Percentiles rank a stretch among this genome's conserved stretches.
phyloP scores from a whole-genome alignment of 2,797 vertebrate genomes.

The Heteromormyrus szaboi region DNA sequence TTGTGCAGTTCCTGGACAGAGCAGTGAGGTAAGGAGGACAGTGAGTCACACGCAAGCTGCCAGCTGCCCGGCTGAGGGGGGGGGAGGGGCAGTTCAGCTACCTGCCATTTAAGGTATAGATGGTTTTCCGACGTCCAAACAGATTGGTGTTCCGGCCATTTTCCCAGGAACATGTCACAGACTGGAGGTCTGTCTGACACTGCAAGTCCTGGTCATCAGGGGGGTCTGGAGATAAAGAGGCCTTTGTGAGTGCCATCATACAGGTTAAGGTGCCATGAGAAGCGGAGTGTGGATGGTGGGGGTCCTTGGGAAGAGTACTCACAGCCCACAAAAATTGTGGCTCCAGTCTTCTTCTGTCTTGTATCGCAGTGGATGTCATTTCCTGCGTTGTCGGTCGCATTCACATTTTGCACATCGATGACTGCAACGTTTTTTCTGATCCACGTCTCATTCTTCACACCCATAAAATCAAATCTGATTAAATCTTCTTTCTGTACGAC shows the following conservation, averaged over 20 bases:
- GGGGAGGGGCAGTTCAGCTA: conserved; percentile 25
- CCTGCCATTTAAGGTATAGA: conserved; percentile 50
- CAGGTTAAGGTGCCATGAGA: neutral
- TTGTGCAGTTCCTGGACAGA: conserved; percentile 14
- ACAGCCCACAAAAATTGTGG: conserved; percentile 41
- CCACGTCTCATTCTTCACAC: neutral
- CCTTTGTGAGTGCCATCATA: neutral
- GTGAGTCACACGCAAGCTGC: neutral
- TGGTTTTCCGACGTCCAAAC: fast-evolving
- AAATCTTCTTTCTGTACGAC: conserved; percentile 26
- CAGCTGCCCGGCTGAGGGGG: neutral
- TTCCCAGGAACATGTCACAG: conserved; percentile 51
- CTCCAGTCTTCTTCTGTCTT: neutral
- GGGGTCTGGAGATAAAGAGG: conserved; percentile 39
- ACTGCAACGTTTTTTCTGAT: conserved; percentile 20
- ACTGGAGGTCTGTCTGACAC: conserved; percentile 59
- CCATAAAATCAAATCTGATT: fast-evolving
- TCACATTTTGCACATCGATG: neutral
- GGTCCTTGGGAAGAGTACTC: conserved; percentile 35
- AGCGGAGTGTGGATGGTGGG: neutral
- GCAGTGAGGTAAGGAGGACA: conserved; percentile 11
- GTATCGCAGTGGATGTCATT: conserved; percentile 21
- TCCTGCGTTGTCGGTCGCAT: fast-evolving
- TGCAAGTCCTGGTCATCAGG: conserved; percentile 47
- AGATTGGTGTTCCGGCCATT: neutral